Evolutionary conservation across 2,797 vertebrate genomes (phyloP).

Genomic region (Ctenopoma multispine): DNA sequence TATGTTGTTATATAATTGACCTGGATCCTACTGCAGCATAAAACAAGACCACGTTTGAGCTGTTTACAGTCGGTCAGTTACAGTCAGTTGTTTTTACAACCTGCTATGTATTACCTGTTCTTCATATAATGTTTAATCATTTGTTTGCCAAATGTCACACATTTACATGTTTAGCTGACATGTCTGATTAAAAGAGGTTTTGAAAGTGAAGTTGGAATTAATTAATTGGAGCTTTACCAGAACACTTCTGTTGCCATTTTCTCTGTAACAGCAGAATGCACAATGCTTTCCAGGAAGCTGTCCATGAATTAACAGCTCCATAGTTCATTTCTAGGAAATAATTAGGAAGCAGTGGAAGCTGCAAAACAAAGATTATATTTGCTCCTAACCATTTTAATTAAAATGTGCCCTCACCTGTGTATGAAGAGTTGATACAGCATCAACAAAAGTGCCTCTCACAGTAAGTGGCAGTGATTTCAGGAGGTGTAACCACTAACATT

Average conservation of each 20-base stretch:
- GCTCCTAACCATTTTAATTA: not conserved
- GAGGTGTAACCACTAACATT: not conserved
- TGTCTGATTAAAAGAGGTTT: not conserved
- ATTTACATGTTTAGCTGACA: not conserved
- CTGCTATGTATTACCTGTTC: too few relatives aligned
- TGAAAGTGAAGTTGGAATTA: not conserved
- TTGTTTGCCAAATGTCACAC: not conserved
- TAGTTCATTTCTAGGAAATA: too few relatives aligned
- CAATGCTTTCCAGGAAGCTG: slow-evolving; percentile 12
- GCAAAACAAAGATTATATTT: not conserved
- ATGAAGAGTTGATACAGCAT: not conserved
- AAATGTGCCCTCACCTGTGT: not conserved
- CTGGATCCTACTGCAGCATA: not conserved
- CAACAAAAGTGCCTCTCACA: not conserved
- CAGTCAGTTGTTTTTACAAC: not conserved
- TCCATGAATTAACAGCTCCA: too few relatives aligned
- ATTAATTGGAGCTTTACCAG: not conserved
- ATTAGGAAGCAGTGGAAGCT: not conserved
- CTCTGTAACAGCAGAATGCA: not conserved
- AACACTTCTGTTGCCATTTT: not conserved
- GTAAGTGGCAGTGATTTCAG: not conserved
- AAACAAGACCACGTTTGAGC: not conserved
- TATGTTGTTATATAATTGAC: too few relatives aligned
- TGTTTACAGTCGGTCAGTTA: not conserved
- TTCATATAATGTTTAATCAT: too few relatives aligned